Evolutionary conservation across 92 coral and sea anemone genomes (phyloP), one percentile per base, ranked within the genome.

Genomic region (Scolanthus callimorphus): DNA sequence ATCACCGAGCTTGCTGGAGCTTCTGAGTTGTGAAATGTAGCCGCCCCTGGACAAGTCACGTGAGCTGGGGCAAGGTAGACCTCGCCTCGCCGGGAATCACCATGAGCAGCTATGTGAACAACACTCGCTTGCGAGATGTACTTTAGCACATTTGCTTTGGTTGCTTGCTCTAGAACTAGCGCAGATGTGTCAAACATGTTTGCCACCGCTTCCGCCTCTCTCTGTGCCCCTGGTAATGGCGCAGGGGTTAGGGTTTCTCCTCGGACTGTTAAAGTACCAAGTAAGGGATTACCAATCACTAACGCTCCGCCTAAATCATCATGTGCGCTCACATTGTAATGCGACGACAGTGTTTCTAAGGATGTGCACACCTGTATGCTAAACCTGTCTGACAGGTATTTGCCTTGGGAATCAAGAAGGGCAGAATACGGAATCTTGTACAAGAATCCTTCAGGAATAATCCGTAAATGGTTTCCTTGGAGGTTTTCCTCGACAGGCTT

Each of bases 41-140:
- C n/a, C n/a, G n/a, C n/a, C n/a, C n/a, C n/a, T n/a, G n/a, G n/a
- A n/a, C n/a, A n/a, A 15, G 41, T 6, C 41, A 15, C 41, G 8
- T 15, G 15, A 34, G 41, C 6, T 6, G 85, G 79, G 17, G 79
- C 50, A 11, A 78, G 79, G 23, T 67, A 53, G 63, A 70, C 70
- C 63, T 78, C 84, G 26, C 79, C 84, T 21, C 74, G 56, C 1
- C 60, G 28, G 38, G 44, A 17, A 44, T 70, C 79, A 10, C 79
- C 79, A 41, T 70, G 84, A 3, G 84, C 84, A 24, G 84, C 84
- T 20, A 67, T 69, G 29, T 69, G 69, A 4, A 69, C 59, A 23
- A 74, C 30, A 55, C 59, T 50, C 0, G 79, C 79, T 31, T 39
- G 53, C 25, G 31, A 24, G 47, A 72, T 45, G 24, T 46, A 55